Evolutionary conservation across 2,113 vertebrate species (phyloP).

Genomic region (Lasiurus borealis): DNA sequence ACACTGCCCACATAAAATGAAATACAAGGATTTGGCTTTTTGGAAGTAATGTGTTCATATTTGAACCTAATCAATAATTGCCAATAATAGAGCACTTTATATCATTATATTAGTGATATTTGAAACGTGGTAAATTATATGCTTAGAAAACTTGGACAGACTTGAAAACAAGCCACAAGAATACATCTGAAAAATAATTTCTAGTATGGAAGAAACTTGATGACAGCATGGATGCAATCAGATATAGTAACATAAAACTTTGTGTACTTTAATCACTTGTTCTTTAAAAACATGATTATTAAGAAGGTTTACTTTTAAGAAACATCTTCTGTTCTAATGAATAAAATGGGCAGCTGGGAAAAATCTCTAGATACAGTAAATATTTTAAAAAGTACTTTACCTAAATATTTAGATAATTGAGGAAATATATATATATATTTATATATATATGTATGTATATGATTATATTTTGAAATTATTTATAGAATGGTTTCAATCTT

Average conservation of each 20-base stretch:
- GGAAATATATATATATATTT: not conserved
- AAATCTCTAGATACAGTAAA: not conserved
- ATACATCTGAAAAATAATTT: not conserved
- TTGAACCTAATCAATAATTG: slow-evolving; percentile 50
- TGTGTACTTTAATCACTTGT: not conserved
- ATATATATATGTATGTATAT: not conserved
- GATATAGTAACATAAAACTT: not conserved
- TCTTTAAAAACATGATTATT: slow-evolving; percentile 56
- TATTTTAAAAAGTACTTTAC: not conserved
- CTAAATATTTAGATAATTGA: slow-evolving; percentile 34
- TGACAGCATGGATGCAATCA: not conserved
- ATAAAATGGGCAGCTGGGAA: not conserved
- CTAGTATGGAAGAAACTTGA: not conserved
- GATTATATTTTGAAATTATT: not conserved
- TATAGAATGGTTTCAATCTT: not conserved
- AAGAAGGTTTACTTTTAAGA: slow-evolving; percentile 1
- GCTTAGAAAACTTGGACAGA: not conserved
- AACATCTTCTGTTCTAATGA: not conserved
- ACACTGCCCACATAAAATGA: slow-evolving; percentile 61
- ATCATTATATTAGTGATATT: not conserved
- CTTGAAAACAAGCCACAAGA: slow-evolving; percentile 18
- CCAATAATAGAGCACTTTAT: slow-evolving; percentile 15
- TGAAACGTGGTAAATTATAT: not conserved
- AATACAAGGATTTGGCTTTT: not conserved
- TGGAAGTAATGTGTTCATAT: slow-evolving; percentile 56